These are phyloP conservation scores for Molanna angustata DNA, from an alignment of 2,888 invertebrate genomes.

Conservation along the genomic window DNA sequence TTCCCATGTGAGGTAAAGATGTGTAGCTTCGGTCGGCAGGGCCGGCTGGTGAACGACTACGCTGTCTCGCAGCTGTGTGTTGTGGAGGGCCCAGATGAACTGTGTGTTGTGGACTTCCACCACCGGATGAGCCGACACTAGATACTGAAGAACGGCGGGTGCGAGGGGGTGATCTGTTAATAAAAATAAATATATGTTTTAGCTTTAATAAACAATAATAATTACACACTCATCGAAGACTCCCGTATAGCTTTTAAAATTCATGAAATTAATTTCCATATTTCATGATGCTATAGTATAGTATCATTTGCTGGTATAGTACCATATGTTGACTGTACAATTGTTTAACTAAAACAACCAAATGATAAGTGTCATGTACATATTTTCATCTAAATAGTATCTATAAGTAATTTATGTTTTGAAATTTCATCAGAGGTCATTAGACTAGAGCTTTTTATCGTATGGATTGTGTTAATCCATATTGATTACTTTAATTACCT, in stretches of 20 bases:
- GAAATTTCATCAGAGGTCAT: too few species aligned
- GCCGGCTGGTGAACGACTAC: constrained; percentile 29
- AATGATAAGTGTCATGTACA: too few species aligned
- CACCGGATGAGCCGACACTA: constrained; percentile 45
- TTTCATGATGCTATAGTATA: too few species aligned
- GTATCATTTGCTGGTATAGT: too few species aligned
- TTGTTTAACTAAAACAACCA: too few species aligned
- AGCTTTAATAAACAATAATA: neutral
- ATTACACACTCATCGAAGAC: neutral
- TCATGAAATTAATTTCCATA: neutral
- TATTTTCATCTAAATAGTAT: too few species aligned
- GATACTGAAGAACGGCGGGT: constrained; percentile 51
- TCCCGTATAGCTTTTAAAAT: neutral
- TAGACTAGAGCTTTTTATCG: too few species aligned
- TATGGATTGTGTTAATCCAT: too few species aligned
- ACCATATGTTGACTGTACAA: too few species aligned
- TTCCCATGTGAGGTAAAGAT: constrained; percentile 29
- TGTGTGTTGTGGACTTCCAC: constrained; percentile 36
- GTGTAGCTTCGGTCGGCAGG: constrained; percentile 22
- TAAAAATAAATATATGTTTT: neutral
- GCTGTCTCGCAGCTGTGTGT: constrained; percentile 32
- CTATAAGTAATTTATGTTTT: too few species aligned
- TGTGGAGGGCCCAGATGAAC: constrained; percentile 35
- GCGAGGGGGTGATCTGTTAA: constrained; percentile 49
- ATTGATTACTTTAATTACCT: too few species aligned